These are phyloP conservation scores for Holothuria scabra DNA, from an alignment of 53 echinoderm and acorn worm genomes.

Conservation along the genomic window DNA sequence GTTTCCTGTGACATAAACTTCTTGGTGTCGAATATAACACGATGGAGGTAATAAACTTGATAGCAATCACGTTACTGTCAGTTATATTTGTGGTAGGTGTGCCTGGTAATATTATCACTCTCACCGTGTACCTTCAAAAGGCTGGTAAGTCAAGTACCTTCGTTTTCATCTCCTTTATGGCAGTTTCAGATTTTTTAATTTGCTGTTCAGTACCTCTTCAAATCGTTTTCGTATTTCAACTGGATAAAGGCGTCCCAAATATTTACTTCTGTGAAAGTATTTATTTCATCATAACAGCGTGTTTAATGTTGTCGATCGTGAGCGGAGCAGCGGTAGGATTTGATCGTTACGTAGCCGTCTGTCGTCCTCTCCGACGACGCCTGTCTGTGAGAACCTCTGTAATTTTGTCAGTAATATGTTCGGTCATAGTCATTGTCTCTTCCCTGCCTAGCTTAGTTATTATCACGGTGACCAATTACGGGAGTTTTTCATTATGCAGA, in stretches of 20 bases:
- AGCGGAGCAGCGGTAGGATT: conserved; percentile 4
- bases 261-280: background rate
- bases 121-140: background rate
- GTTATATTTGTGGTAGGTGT: conserved; percentile 1
- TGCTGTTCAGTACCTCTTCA: background rate
- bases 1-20: too few relatives aligned
- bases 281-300: background rate
- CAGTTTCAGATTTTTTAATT: background rate
- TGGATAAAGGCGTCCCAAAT: background rate
- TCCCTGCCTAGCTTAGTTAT: background rate
- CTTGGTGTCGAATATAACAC: too few relatives aligned
- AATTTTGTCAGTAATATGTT: background rate
- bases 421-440: background rate
- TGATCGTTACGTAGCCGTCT: conserved; percentile 25
- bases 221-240: background rate
- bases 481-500: background rate
- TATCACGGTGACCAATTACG: background rate
- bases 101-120: background rate
- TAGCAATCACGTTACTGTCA: too few relatives aligned
- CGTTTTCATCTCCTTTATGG: conserved; percentile 26
- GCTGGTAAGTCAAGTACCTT: conserved; percentile 17
- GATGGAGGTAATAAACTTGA: too few relatives aligned
- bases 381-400: conserved; percentile 3
- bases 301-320: background rate
- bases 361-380: background rate